A percentile compares a stretch with the other conserved stretches of the same genome.
Conservation (phyloP, 2,797 vertebrate genomes). For the Mus minutoides region DNA sequence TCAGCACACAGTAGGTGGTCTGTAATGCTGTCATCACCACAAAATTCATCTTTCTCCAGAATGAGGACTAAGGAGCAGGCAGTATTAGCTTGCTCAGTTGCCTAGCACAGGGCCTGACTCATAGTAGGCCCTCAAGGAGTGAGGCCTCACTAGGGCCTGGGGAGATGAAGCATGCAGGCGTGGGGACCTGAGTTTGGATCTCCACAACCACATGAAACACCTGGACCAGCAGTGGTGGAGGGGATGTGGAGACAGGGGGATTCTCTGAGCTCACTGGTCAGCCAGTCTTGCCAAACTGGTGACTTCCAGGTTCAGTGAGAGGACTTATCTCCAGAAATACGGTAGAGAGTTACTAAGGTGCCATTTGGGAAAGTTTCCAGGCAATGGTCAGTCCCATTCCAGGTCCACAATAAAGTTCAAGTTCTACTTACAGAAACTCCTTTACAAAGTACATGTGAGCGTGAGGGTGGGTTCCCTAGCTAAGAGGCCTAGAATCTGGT, state of each 20-base stretch:
- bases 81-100: fast-evolving
- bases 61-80: not conserved
- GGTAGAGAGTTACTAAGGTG: not conserved
- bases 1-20: not conserved
- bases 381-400: not conserved
- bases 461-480: not conserved
- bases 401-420: not conserved
- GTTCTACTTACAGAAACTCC: not conserved
- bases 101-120: not conserved
- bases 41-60: not conserved
- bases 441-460: not conserved
- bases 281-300: no score
- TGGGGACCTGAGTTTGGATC: not conserved
- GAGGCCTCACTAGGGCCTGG: not conserved
- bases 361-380: not conserved
- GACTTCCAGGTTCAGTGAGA: not conserved
- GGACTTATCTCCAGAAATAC: not conserved
- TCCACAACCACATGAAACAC: not conserved
- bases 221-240: no score
- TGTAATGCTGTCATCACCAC: fast-evolving
- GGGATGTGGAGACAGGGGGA: not conserved
- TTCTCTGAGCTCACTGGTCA: not conserved
- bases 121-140: not conserved
- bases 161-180: not conserved
- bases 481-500: not conserved